Evolutionary conservation across 2,797 vertebrate genomes (phyloP), one percentile per base, ranked within the genome.

Genomic region (Paguma larvata): DNA sequence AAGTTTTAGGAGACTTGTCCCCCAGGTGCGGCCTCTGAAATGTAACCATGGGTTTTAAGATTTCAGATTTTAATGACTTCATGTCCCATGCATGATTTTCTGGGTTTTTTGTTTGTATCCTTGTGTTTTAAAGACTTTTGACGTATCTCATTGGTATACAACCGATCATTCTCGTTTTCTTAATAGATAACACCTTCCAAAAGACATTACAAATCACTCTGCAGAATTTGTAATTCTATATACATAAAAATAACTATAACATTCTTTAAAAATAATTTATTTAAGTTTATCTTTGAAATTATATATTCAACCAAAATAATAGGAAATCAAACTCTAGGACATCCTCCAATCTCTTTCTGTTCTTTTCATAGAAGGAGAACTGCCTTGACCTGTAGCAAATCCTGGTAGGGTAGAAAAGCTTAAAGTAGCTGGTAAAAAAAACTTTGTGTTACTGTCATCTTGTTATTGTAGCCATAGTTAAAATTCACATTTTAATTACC

Each of bases 401-500:
- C 32, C 62, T 63, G 8, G 2, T 70, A 82, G 97, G 15, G 13
- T 91, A 97, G 97, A 91, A 97, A 97, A 97, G 14, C 38, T 88
- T 53, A 41, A 53, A 67, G 27, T 77, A 46, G 84, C 91, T 82
- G 96, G 44, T 12, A 67, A 15, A 63, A 51, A 63, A 46, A 46
- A 46, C 38, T 1, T 94, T 89, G 53, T 11, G 68, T 92, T 94
- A 13, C 59, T 84, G 75, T 91, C 18, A 73, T 38, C 38, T 88
- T 53, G n/a, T 89, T 97, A 77, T 83, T 65, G 62, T 91, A 96
- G 13, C 1, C 92, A 23, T 70, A 67, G 11, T 34, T 90, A 44
- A 91, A 85, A 83, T 97, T 98, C 97, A 11, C 51, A 92, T 95
- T 98, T 97, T 80, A 97, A 95, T 97, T 88, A 73, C 92, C 93